phyloP scores from a whole-genome alignment of 2,888 invertebrate species.

The Trilocha varians region DNA sequence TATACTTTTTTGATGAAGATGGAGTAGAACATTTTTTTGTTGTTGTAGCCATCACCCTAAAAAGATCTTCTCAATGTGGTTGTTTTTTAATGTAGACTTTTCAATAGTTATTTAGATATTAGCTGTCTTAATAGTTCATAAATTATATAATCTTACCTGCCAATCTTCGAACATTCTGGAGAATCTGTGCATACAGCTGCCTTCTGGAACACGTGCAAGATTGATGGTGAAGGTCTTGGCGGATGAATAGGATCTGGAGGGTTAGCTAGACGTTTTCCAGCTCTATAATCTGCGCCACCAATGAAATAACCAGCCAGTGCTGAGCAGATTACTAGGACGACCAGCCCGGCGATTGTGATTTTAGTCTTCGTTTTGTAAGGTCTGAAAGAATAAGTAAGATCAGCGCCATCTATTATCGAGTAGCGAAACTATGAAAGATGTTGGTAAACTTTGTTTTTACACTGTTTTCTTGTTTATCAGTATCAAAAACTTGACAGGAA shows the following conservation, averaged over 20 bases:
- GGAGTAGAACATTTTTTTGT: too few relatives aligned
- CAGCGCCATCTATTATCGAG: constrained; percentile 25
- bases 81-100: too few relatives aligned
- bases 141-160: constrained; percentile 79
- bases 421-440: too few relatives aligned
- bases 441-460: too few relatives aligned
- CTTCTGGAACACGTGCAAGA: constrained; percentile 75
- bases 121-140: too few relatives aligned
- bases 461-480: too few relatives aligned
- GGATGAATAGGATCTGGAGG: constrained; percentile 79
- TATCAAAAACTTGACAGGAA: neutral
- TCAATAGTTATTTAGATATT: too few relatives aligned
- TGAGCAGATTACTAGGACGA: constrained; percentile 39
- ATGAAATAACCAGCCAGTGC: constrained; percentile 46
- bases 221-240: constrained; percentile 78
- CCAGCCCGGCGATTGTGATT: constrained; percentile 33
- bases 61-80: too few relatives aligned
- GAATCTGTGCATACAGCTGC: constrained; percentile 88
- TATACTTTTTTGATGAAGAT: too few relatives aligned
- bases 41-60: too few relatives aligned
- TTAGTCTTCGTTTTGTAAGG: constrained; percentile 45
- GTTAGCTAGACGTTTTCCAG: constrained; percentile 28
- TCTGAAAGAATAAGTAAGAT: constrained; percentile 25
- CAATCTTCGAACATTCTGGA: constrained; percentile 81
- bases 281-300: constrained; percentile 34